Evolutionary conservation across 2,888 invertebrate species (phyloP), one percentile per base, ranked within the genome.

Genomic region (Stomorhina lunata): DNA sequence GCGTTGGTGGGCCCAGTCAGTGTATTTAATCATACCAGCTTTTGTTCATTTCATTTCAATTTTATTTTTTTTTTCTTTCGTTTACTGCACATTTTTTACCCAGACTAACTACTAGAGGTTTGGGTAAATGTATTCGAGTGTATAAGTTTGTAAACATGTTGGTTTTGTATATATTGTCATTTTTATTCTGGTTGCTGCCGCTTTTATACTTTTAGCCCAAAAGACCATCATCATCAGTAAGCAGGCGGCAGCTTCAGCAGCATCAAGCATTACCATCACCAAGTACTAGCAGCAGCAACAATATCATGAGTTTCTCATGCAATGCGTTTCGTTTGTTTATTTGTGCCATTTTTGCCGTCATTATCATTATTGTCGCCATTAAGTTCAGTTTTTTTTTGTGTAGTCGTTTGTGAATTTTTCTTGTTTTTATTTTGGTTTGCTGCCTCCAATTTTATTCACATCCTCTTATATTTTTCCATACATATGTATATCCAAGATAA

Each of bases 331-430:
- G 55, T 59, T 57, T 57, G 40, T 59, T 66, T 57, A 66, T 77
- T 77, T 66, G 68, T 71, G 65, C 57, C 68, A 43, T 81, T 73
- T 78, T 84, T 73, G 63, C 65, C 75, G 84, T 88, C 89, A 87
- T 86, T 85, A 87, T 87, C 88, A 87, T 89, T 89, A 89, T 88
- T 85, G 88, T 86, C 86, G 87, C 87, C 86, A 88, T 89, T 89
- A 88, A 86, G 86, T 88, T 86, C 85, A 71, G 80, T 81, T 66
- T 68, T 72, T 59, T 37, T 68, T 43, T 72, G 34, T 71, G 45
- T 68, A 57, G 43, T 76, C 55, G 29, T 34, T 63, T 59, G 40
- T 40, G 29, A 68, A 40, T 25, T 25, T 55, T 9, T 32, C 17
- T 32, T 17, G 15, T 20, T 27, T 43, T 27, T n/a, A 20, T 50